Evolutionary conservation across 2,113 vertebrate species (phyloP), one percentile per base, ranked within the genome.

Genomic region (Tychaedon coryphoeus): DNA sequence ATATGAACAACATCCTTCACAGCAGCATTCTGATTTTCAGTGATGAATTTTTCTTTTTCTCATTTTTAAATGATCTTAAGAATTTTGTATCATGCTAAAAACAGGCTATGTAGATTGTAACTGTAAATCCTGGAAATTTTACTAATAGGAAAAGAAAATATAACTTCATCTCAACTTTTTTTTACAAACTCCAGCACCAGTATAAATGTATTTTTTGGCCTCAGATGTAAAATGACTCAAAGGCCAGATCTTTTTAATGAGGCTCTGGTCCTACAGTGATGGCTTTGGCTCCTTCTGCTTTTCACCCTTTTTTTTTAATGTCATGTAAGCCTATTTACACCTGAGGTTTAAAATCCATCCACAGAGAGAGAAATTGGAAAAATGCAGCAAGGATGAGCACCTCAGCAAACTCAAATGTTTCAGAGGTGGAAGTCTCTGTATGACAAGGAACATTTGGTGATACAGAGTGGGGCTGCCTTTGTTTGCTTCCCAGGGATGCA

Each of bases 201-300:
- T 56, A 38, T 47, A 66, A 86, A 54, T 47, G 16, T 38, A 25
- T 85, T 81, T 90, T 85, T 42, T 70, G 25, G 31, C 16, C 47
- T 88, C 47, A 26, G 42, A 36, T 31, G 15, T 36, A 77, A 86
- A 94, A 70, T 80, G 3, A 66, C 78, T 90, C 71, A 73, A 74
- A 93, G 34, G 42, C 26, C 36, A 57, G 18, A 12, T 34, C 17
- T 43, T 54, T 40, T 86, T 62, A 28, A 33, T 34, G 47, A 51
- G 19, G 8, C 5, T 90, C 33, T 0, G 1, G 5, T 61, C 15
- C n/a, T 71, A 10, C 16, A 2, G 0, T 14, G 14, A 48, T 65
- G 53, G 22, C 16, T 79, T 78, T 74, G 56, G 1, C 5, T 71
- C 23, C 25, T 92, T 71, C 58, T 86, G 38, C n/a, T 84, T 74